Evolutionary conservation across 2,888 invertebrate species (phyloP).

Genomic region (Hypsopygia costalis): DNA sequence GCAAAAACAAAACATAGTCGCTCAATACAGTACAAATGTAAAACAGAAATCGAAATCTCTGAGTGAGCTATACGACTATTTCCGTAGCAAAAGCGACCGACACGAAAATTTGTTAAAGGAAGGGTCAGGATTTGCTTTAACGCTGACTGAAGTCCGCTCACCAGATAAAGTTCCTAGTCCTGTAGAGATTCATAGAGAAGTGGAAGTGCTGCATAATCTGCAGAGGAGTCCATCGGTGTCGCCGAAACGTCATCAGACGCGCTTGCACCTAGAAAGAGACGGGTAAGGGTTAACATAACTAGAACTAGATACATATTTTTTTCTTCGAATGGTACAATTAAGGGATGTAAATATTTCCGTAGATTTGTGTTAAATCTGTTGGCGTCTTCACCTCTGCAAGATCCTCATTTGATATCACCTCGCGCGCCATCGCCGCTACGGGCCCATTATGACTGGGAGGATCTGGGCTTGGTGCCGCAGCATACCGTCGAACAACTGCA

Average conservation of each 20-base stretch:
- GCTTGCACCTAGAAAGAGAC: constrained; percentile 61
- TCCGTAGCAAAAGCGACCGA: constrained; percentile 58
- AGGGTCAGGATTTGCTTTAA: constrained; percentile 54
- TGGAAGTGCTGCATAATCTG: constrained; percentile 85
- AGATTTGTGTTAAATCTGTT: constrained; percentile 65
- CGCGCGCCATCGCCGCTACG: constrained; percentile 51
- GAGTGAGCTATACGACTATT: constrained; percentile 71
- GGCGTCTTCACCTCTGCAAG: constrained; percentile 50
- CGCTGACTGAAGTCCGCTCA: constrained; percentile 52
- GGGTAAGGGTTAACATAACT: too few species aligned
- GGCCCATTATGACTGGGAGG: constrained; percentile 80
- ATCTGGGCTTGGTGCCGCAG: constrained; percentile 80
- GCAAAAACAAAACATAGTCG: constrained; percentile 30
- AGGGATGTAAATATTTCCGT: constrained; percentile 10
- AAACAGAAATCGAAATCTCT: constrained; percentile 73
- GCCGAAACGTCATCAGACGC: constrained; percentile 69
- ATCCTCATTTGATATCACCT: constrained; percentile 47
- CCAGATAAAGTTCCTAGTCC: constrained; percentile 71
- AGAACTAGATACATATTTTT: too few species aligned
- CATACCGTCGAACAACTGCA: constrained; percentile 83
- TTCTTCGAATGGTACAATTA: too few species aligned
- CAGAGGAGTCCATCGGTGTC: constrained; percentile 82
- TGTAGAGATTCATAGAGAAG: constrained; percentile 81
- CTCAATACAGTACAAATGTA: constrained; percentile 47
- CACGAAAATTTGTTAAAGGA: constrained; percentile 40